Evolutionary conservation across 2,113 vertebrate species (phyloP), one percentile per base, ranked within the genome.

Genomic region (Menura novaehollandiae): DNA sequence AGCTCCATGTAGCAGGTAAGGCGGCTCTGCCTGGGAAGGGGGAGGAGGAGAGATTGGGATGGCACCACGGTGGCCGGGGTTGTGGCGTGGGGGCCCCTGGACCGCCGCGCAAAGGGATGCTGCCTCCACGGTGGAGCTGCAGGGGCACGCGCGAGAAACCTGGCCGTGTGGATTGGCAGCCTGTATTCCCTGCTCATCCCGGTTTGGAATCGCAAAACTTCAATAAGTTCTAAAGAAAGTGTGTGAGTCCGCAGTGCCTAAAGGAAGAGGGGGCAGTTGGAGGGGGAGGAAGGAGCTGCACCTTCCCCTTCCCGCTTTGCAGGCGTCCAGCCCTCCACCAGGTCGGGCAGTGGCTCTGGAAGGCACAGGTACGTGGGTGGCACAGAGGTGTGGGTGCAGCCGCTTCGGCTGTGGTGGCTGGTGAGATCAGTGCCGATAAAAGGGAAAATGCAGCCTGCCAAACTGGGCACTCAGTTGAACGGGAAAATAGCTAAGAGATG

Each of bases 191-290:
- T 15, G 46, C 78, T 41, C 75, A 90, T 91, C 96, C 93, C 83
- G 67, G 5, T 13, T 30, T 30, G 78, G 85, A 52, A 58, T 5
- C 1, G 62, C 74, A 9, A 96, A 98, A 98, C 98, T 98, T 98
- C 97, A 4, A 0, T 78, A 98, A 98, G 97, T 98, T 98, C 94
- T 76, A 6, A 94, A 93, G 79, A 95, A 95, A 97, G 96, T 96
- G 33, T 6, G 44, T 10, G 5, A 88, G 96, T 32, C 96, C 55
- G 64, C 55, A 20, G 91, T n/a, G 85, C 75, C 76, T 2, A 2
- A 17, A 49, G 85, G 15, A 14, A 62, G 58, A 64, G 66, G 53
- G 63, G 75, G 21, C 33, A 8, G 63, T 0, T 0, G 37, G 15
- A 46, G 63, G 22, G 33, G 13, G 24, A 24, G 52, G 51, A 20